Percentiles rank a stretch among this genome's conserved stretches.
Conservation (phyloP, 2,113 vertebrate species). For the Hippocampus mohnikei region DNA sequence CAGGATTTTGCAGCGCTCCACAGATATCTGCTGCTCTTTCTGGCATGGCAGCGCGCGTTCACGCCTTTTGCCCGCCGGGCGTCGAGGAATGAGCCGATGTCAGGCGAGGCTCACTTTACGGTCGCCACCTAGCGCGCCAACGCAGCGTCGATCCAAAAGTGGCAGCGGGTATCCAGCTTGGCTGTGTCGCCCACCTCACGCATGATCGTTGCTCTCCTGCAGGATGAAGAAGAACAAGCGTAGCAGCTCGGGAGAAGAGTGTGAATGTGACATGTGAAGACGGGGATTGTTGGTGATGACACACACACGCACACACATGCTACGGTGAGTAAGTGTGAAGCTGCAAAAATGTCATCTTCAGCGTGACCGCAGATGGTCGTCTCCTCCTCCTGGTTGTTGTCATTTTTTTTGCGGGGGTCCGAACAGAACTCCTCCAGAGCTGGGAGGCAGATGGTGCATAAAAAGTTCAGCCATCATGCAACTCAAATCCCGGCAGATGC, state of each 20-base stretch:
- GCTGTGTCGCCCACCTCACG: neutral
- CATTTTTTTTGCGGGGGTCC: neutral
- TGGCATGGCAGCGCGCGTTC: neutral
- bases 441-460: too few relatives aligned
- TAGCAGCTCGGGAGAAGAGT: neutral
- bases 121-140: neutral
- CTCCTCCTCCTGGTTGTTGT: conserved; percentile 30
- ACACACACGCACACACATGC: neutral
- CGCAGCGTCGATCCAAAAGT: conserved; percentile 22
- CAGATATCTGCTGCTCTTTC: neutral
- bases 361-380: conserved; percentile 48
- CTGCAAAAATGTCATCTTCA: conserved; percentile 16
- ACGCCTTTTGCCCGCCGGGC: neutral
- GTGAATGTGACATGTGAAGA: neutral
- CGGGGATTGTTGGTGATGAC: conserved; percentile 3
- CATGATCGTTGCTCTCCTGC: neutral
- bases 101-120: conserved; percentile 7
- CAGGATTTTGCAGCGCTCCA: too few relatives aligned
- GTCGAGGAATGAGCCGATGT: conserved; percentile 13
- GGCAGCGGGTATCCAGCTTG: neutral
- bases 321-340: conserved; percentile 3
- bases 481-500: too few relatives aligned
- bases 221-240: neutral
- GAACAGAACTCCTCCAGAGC: neutral
- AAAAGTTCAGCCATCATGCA: too few relatives aligned